phyloP scores from a whole-genome alignment of 2,113 vertebrate genomes.

The Cricetomys ansorgei region DNA sequence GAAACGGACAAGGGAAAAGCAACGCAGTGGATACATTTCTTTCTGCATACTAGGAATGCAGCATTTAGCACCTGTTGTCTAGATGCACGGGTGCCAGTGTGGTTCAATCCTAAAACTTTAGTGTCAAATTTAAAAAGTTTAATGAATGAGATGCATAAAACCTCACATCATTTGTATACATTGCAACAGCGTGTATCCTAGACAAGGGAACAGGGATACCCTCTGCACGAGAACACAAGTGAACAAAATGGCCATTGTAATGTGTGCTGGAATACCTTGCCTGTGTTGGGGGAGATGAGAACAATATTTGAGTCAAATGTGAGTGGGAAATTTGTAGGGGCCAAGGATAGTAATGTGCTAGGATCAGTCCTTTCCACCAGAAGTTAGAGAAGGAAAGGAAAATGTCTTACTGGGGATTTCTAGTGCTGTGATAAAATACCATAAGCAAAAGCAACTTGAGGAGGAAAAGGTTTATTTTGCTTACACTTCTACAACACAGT shows the following conservation, averaged over 20 bases:
- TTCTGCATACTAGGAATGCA: fast-evolving
- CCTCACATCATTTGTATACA: neutral
- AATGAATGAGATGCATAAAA: neutral
- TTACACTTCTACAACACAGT: neutral
- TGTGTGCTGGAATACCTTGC: neutral
- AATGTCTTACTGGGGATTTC: neutral
- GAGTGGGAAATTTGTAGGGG: neutral
- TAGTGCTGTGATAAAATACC: neutral
- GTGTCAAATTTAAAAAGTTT: neutral
- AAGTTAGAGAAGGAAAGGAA: neutral
- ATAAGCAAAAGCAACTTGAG: neutral
- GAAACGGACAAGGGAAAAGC: neutral
- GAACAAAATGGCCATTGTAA: neutral
- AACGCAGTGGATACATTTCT: neutral
- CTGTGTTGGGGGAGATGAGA: neutral
- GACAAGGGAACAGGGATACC: neutral
- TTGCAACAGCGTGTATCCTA: neutral
- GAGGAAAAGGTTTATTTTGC: neutral
- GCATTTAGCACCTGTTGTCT: neutral
- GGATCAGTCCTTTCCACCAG: neutral
- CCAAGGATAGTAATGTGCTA: neutral
- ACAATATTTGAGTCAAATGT: neutral
- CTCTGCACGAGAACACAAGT: neutral
- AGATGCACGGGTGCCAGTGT: neutral
- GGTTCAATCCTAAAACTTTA: neutral